Base-by-base conservation (phyloP, 2,113 vertebrate genomes). In the Pholis gunnellus region DNA sequence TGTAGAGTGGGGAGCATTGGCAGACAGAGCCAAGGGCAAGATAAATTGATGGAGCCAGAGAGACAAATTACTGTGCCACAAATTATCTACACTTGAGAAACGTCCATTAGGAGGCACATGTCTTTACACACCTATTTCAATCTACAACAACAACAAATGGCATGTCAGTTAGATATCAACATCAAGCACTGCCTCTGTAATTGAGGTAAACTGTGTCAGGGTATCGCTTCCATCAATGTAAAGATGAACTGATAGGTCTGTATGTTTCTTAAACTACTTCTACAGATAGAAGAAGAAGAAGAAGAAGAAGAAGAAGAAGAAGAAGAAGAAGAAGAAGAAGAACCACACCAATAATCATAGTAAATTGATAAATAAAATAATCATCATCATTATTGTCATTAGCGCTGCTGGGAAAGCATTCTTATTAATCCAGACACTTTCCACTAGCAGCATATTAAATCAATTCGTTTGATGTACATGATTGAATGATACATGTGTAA, bases 1-100 rank as follows among this genome's bases (percentile, higher is more conserved):
- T 10, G 40, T 25, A 14, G 6, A 67, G 70, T 38, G 61, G 22
- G 66, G 22, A 67, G 73, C 71, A 27, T 9, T 34, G 54, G 46
- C 44, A 74, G 83, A 71, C 73, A 52, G 68, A 85, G 61, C 67
- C 73, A 65, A 56, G 42, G 72, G 38, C 84, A 81, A 31, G 81
- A 84, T 87, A 87, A 88, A 90, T 87, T 18, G 65, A 73, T 75
- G 60, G 40, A 87, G 87, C 85, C 84, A 87, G 66, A 68, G 74
- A 89, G 86, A 89, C 80, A 91, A 87, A 87, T 79, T 82, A 88
- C 59, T 73, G 14, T 79, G 48, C 54, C 48, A 63, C 76, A 90
- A 79, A 91, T 83, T 18, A 86, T 87, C 70, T 89, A 17, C 73
- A 78, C 78, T 48, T 73, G 82, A 87, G 65, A 75, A 40, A 61